A percentile compares a stretch with the other conserved stretches of the same genome.
Evolutionary conservation across 2,888 invertebrate species (phyloP).

Genomic region (Thelaira solivaga): DNA sequence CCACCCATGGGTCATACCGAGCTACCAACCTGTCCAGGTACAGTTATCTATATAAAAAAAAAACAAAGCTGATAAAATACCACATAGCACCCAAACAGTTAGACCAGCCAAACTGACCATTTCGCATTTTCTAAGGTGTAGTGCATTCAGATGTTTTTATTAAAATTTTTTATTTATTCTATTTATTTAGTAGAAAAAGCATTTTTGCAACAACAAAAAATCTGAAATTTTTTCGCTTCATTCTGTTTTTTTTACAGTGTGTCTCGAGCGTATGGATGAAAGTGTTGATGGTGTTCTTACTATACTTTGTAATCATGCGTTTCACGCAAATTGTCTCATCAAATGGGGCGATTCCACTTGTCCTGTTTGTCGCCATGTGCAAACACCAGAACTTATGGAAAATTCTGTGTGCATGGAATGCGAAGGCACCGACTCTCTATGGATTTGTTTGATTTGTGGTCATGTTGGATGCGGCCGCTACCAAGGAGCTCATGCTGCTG

Average conservation of each 20-base stretch:
- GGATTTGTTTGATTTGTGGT: slow-evolving; percentile 99
- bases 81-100: too few species aligned
- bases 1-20: slow-evolving; percentile 91
- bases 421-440: slow-evolving; percentile 86
- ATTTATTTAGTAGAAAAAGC: too few species aligned
- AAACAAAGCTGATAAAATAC: too few species aligned
- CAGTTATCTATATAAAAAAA: too few species aligned
- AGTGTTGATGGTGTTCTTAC: slow-evolving; percentile 98
- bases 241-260: slow-evolving; percentile 67
- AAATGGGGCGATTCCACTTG: slow-evolving; percentile 99
- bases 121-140: too few species aligned
- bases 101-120: too few species aligned
- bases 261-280: slow-evolving; percentile 96
- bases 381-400: slow-evolving; percentile 80
- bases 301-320: slow-evolving; percentile 98
- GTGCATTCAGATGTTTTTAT: too few species aligned
- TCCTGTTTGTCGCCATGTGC: slow-evolving; percentile 93
- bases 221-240: too few species aligned
- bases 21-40: slow-evolving; percentile 96
- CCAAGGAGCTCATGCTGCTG: slow-evolving; percentile 93
- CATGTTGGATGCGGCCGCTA: slow-evolving; percentile 98
- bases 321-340: slow-evolving; percentile 95
- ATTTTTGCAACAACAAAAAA: too few species aligned
- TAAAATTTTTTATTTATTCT: too few species aligned
- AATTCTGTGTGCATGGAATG: slow-evolving; percentile 81